Base-by-base conservation (phyloP, 2,888 invertebrate genomes). In the Nycteola revayana region DNA sequence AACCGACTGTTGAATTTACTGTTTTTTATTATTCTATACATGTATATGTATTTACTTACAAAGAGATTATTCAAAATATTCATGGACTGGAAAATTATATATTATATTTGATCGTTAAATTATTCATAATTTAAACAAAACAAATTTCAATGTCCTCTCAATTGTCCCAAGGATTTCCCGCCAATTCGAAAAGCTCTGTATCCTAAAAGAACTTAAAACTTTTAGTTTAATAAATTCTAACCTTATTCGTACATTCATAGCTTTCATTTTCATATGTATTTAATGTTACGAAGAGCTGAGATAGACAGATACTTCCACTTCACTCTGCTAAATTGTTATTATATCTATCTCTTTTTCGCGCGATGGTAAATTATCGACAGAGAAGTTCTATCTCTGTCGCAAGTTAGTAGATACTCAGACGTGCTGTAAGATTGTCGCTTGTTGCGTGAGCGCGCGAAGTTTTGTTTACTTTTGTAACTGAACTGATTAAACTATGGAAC, bases 91-190 rank as follows among this genome's bases (percentile, higher is more conserved):
- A n/a, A n/a, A n/a, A n/a, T n/a, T n/a, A n/a, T n/a, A n/a, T n/a
- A n/a, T n/a, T n/a, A n/a, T n/a, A n/a, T n/a, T n/a, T n/a, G n/a
- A n/a, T n/a, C n/a, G n/a, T n/a, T n/a, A n/a, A n/a, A n/a, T n/a
- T n/a, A n/a, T n/a, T n/a, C n/a, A n/a, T n/a, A n/a, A n/a, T n/a
- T n/a, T n/a, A n/a, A n/a, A n/a, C n/a, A n/a, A n/a, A n/a, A n/a
- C n/a, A n/a, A n/a, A n/a, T n/a, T n/a, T n/a, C n/a, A n/a, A n/a
- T n/a, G n/a, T n/a, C n/a, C n/a, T n/a, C n/a, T n/a, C n/a, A n/a
- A n/a, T n/a, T n/a, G 33, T 38, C 29, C 28, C 44, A 62, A 57
- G 61, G 59, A 55, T 74, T 80, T 80, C 79, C 79, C 79, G 79
- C 79, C 79, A 76, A 71, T 61, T 67, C 53, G 41, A 60, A 53